Percentiles rank a stretch among this genome's conserved stretches.
Evolutionary conservation across 64 coral and sea anemone genomes (phyloP).

Genomic region (Porites australiensis): DNA sequence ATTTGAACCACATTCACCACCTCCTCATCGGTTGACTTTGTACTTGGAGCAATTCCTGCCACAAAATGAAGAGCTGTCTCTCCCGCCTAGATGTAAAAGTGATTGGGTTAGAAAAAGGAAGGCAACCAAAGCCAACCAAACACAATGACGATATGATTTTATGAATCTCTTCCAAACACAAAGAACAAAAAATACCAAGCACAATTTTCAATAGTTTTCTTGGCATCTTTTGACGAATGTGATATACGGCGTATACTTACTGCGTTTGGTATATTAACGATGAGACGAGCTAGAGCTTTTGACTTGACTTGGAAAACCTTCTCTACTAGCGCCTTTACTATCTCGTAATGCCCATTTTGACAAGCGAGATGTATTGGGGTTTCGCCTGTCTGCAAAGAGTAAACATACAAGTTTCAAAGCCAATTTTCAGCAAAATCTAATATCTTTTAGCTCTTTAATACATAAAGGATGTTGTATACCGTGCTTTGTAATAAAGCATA

Average conservation of each 20-base stretch:
- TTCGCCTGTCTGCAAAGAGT: conserved; percentile 83
- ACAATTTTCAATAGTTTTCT: no score
- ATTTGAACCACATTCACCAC: conserved; percentile 71
- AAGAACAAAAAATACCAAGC: no score
- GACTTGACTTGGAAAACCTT: conserved; percentile 76
- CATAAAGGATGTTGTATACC: no score
- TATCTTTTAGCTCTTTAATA: not conserved
- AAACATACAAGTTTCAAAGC: not conserved
- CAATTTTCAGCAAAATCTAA: no score
- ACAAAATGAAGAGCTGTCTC: conserved; percentile 88
- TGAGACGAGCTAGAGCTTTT: conserved; percentile 70
- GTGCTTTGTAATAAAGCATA: no score
- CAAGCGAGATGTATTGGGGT: conserved; percentile 90
- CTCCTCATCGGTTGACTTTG: conserved; percentile 36
- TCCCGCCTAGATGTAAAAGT: conserved; percentile 64
- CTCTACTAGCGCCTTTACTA: conserved; percentile 66
- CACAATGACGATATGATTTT: not conserved
- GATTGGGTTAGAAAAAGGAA: not conserved
- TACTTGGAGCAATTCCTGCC: conserved; percentile 58
- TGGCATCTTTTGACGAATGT: not conserved
- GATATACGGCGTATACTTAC: conserved; percentile 28
- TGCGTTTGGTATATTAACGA: conserved; percentile 86
- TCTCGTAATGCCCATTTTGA: conserved; percentile 82
- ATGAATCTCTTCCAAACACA: no score
- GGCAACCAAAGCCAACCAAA: not conserved